Percentiles rank a stretch among this genome's conserved stretches.
Evolutionary conservation across 2,797 vertebrate species (phyloP).

Genomic region (Sebastes flavidus): DNA sequence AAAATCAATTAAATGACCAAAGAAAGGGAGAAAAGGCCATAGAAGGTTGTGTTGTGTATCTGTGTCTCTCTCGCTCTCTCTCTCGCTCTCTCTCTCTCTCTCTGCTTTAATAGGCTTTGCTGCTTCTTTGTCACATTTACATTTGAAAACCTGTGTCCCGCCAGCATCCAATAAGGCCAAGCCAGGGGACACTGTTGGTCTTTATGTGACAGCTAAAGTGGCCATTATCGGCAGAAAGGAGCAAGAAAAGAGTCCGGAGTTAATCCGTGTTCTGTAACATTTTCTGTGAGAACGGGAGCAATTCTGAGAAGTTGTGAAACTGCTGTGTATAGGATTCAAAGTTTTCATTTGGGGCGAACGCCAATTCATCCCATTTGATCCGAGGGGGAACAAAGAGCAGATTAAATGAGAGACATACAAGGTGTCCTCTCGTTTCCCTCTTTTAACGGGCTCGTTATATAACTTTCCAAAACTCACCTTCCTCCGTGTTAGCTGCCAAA

Average conservation of each 20-base stretch:
- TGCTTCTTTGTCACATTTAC: constrained; percentile 67
- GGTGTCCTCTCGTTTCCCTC: constrained; percentile 42
- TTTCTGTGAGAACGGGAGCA: constrained; percentile 51
- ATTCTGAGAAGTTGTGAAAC: constrained; percentile 58
- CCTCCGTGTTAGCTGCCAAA: constrained; percentile 32
- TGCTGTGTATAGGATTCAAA: constrained; percentile 55
- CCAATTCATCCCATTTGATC: constrained; percentile 62
- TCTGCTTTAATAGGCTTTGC: constrained; percentile 46
- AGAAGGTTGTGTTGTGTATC: constrained; percentile 5
- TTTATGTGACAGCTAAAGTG: constrained; percentile 57
- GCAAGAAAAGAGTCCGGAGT: constrained; percentile 25
- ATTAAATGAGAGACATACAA: constrained; percentile 55
- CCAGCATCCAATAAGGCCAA: constrained; percentile 26
- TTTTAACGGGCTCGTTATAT: constrained; percentile 45
- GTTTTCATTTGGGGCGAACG: constrained; percentile 46
- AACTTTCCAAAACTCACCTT: constrained; percentile 39
- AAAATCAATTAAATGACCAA: constrained; percentile 15
- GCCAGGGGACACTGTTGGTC: constrained; percentile 41
- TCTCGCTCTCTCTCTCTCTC: not conserved
- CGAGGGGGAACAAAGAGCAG: constrained; percentile 55
- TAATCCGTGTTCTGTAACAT: constrained; percentile 59
- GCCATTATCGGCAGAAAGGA: constrained; percentile 46
- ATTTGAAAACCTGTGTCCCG: constrained; percentile 62
- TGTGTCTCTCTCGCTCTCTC: not conserved
- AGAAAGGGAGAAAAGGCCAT: not conserved